Percentiles rank a stretch among this genome's conserved stretches.
These are phyloP conservation scores for Actinia tenebrosa DNA, from an alignment of 64 coral and sea anemone genomes.

Conservation along the genomic window DNA sequence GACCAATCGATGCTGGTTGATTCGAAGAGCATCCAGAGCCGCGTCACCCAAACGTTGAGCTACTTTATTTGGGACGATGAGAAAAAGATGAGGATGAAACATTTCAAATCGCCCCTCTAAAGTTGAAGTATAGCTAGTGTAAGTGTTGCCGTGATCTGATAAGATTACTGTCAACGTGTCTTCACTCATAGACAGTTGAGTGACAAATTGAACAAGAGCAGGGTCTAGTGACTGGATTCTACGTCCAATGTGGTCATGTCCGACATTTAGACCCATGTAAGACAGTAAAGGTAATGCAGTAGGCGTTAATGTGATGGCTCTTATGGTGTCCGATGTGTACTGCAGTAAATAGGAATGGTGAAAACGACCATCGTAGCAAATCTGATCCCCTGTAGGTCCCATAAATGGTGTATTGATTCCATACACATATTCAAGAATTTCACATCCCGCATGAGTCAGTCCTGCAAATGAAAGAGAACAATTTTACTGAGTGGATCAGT, in stretches of 20 bases:
- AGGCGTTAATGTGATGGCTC: background rate
- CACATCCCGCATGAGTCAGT: conserved; percentile 49
- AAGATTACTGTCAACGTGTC: conserved; percentile 36
- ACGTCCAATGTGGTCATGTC: conserved; percentile 18
- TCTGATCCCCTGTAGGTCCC: conserved; percentile 42
- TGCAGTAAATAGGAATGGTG: conserved; percentile 41
- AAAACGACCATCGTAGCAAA: conserved; percentile 49
- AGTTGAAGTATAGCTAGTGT: conserved; percentile 25
- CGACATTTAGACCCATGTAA: conserved; percentile 35
- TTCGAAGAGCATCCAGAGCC: conserved; percentile 19
- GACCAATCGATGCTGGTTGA: conserved; percentile 41
- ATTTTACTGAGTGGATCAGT: background rate
- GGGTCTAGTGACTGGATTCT: conserved; percentile 34
- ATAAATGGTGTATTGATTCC: conserved; percentile 29
- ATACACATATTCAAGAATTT: conserved; percentile 6
- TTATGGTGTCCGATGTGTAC: conserved; percentile 17
- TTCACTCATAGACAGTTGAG: background rate
- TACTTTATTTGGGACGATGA: conserved; percentile 43
- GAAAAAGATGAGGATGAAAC: conserved; percentile 46
- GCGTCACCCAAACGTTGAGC: conserved; percentile 13
- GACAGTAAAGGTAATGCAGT: conserved; percentile 20
- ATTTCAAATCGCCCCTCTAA: conserved; percentile 52
- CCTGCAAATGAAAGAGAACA: background rate
- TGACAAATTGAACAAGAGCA: background rate
- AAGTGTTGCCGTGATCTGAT: conserved; percentile 57